A percentile compares a stretch with the other conserved stretches of the same genome.
Evolutionary conservation across 2,888 invertebrate genomes (phyloP).

Genomic region (Bedellia somnulentella): DNA sequence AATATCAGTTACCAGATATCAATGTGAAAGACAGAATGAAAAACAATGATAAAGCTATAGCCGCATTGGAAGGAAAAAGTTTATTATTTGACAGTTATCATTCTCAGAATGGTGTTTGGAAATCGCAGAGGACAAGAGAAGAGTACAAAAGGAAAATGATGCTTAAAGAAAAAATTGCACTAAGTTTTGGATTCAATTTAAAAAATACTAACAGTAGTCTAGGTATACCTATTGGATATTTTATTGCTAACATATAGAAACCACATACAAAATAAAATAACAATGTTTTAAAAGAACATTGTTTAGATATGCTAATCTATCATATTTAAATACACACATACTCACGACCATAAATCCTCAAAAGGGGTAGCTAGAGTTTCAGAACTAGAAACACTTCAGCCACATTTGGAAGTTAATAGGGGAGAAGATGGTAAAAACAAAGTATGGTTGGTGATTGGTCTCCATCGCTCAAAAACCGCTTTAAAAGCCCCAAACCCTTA

Average conservation of each 20-base stretch:
- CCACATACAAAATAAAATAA: conserved; percentile 1
- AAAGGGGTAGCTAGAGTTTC: too few relatives aligned
- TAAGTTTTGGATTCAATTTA: conserved; percentile 24
- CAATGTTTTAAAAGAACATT: too few relatives aligned
- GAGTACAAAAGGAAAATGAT: conserved; percentile 28
- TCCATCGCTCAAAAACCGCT: too few relatives aligned
- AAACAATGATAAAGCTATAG: conserved; percentile 48
- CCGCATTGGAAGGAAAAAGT: conserved; percentile 38
- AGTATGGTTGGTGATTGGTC: too few relatives aligned
- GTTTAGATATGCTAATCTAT: too few relatives aligned
- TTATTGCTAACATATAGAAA: too few relatives aligned
- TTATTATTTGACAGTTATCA: conserved; percentile 27
- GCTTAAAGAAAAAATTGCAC: conserved; percentile 34
- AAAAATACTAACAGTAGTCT: conserved; percentile 24
- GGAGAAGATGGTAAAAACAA: too few relatives aligned
- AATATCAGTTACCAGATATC: conserved; percentile 26
- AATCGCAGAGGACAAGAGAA: conserved; percentile 21
- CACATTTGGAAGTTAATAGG: too few relatives aligned
- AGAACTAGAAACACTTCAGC: too few relatives aligned
- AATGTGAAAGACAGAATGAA: conserved; percentile 37
- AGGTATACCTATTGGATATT: conserved; percentile 15
- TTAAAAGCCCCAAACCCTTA: too few relatives aligned
- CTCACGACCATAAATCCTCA: too few relatives aligned
- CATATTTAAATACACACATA: too few relatives aligned
- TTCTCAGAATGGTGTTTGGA: conserved; percentile 24